These are phyloP conservation scores for Corythoichthys intestinalis DNA, from an alignment of 2,113 vertebrate genomes.

Conservation along the genomic window DNA sequence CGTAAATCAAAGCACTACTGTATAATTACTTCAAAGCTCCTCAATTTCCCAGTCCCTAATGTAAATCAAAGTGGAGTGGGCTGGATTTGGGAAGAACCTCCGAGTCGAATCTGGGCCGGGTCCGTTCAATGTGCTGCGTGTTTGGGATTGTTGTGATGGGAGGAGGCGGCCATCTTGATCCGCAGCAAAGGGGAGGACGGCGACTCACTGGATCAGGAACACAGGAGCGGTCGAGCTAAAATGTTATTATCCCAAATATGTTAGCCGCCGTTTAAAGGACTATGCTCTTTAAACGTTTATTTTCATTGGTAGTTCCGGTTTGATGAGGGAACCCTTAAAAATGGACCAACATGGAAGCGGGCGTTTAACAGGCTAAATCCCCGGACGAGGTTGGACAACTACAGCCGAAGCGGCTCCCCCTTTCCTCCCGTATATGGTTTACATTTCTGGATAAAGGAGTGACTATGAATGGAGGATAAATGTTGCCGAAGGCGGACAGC, in stretches of 20 bases:
- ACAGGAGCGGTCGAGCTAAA: slow-evolving; percentile 18
- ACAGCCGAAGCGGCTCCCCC: slow-evolving; percentile 33
- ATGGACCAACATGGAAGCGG: slow-evolving; percentile 16
- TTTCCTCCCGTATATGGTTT: slow-evolving; percentile 36
- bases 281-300: slow-evolving; percentile 5
- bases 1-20: too few relatives aligned
- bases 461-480: slow-evolving; percentile 99
- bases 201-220: background rate
- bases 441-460: slow-evolving; percentile 71
- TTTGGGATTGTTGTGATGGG: slow-evolving; percentile 76
- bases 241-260: background rate
- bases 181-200: slow-evolving; percentile 33
- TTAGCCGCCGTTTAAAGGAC: slow-evolving; percentile 25
- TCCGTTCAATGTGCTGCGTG: slow-evolving; percentile 41
- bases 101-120: slow-evolving; percentile 3
- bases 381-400: slow-evolving; percentile 25
- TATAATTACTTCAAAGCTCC: too few relatives aligned
- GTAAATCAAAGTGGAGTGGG: too few relatives aligned
- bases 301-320: background rate
- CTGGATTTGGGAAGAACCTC: background rate
- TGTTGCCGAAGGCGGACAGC: slow-evolving; percentile 94
- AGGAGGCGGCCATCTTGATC: slow-evolving; percentile 75
- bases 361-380: slow-evolving; percentile 17
- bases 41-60: too few relatives aligned
- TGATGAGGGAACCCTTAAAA: background rate